Conservation (phyloP, 2,888 invertebrate species). For the Venusia cambrica region DNA sequence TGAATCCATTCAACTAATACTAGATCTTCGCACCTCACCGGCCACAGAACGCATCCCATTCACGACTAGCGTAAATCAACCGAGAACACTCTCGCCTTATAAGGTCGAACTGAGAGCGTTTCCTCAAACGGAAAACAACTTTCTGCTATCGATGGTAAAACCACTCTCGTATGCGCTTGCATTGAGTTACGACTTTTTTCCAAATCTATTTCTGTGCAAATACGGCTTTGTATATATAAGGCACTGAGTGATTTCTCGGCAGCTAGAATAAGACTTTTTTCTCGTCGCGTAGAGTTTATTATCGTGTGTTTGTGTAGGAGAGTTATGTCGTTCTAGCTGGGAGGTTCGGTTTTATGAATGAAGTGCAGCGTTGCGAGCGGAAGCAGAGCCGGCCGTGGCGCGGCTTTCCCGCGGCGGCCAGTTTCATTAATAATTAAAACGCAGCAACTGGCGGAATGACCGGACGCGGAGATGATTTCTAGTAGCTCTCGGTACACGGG, state of each 20-base stretch:
- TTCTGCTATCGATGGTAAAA: constrained; percentile 65
- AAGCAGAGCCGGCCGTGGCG: constrained; percentile 74
- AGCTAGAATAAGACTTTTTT: constrained; percentile 39
- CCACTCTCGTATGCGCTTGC: constrained; percentile 70
- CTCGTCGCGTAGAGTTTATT: constrained; percentile 41
- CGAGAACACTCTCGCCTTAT: constrained; percentile 55
- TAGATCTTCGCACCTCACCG: constrained; percentile 72
- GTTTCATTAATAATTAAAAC: constrained; percentile 81
- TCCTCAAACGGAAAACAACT: constrained; percentile 73
- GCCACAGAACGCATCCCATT: constrained; percentile 74
- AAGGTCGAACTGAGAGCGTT: constrained; percentile 56
- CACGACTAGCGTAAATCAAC: constrained; percentile 75
- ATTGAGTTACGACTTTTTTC: constrained; percentile 73
- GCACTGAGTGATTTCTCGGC: constrained; percentile 28
- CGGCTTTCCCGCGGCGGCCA: constrained; percentile 76
- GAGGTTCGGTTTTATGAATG: constrained; percentile 72
- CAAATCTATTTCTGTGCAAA: constrained; percentile 63
- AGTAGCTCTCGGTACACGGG: constrained; percentile 54
- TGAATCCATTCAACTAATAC: constrained; percentile 64
- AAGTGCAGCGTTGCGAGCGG: constrained; percentile 78
- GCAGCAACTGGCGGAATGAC: constrained; percentile 71
- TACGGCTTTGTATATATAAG: constrained; percentile 38
- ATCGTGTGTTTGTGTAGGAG: constrained; percentile 33
- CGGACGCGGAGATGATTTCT: constrained; percentile 78
- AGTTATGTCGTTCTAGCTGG: constrained; percentile 41